Evolutionary conservation across 1,140 invertebrate species (phyloP).

Genomic region (Goniozus legneri): DNA sequence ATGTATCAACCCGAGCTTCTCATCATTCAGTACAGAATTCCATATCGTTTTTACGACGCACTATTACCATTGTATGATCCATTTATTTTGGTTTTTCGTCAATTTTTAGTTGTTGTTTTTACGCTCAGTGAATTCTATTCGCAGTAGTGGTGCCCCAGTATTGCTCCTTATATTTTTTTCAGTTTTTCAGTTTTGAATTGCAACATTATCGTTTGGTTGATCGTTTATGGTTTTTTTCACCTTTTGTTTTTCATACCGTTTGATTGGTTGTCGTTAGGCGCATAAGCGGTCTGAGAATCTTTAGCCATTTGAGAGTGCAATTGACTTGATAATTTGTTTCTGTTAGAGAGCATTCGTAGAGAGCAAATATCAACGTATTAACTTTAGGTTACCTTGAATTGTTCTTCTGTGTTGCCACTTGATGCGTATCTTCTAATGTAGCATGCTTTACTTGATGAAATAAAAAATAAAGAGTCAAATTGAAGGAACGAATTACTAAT

Average conservation of each 20-base stretch:
- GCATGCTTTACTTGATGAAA: constrained; percentile 28
- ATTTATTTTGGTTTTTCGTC: too few relatives aligned
- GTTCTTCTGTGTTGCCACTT: constrained; percentile 33
- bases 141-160: too few relatives aligned
- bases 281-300: constrained; percentile 32
- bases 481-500: too few relatives aligned
- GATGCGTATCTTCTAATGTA: constrained; percentile 35
- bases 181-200: too few relatives aligned
- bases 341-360: constrained; percentile 30
- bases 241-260: background rate
- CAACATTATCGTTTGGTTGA: too few relatives aligned
- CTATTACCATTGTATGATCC: too few relatives aligned
- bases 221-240: background rate
- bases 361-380: constrained; percentile 26
- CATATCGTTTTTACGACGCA: too few relatives aligned
- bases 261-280: constrained; percentile 4
- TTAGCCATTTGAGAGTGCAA: constrained; percentile 20
- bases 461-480: constrained; percentile 14
- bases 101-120: too few relatives aligned
- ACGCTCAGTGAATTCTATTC: too few relatives aligned
- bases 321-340: constrained; percentile 20
- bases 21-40: too few relatives aligned
- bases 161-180: too few relatives aligned
- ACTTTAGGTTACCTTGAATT: constrained; percentile 31
- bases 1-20: too few relatives aligned